Evolutionary conservation across 2,797 vertebrate species (phyloP), one percentile per base, ranked within the genome.

Genomic region (Falco rusticolus): DNA sequence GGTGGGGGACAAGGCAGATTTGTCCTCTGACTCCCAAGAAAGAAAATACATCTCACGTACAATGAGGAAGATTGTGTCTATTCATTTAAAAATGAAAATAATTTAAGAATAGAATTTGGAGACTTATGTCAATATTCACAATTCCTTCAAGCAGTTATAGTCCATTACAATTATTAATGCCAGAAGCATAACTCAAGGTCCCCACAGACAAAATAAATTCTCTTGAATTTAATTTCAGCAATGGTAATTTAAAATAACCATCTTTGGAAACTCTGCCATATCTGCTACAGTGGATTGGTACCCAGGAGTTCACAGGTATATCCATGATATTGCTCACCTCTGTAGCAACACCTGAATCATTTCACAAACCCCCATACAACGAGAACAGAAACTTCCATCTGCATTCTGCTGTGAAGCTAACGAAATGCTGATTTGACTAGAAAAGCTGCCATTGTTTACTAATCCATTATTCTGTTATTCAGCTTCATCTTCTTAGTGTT

Each of bases 371-470:
- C 93, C 82, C 96, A 95, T 5, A 97, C n/a, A 95, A 94, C 4
- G 71, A 95, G 76, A 84, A 94, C 31, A 97, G 94, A 97, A 97
- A 97, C 94, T 97, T 97, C 96, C 93, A 96, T 95, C 92, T 93
- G 92, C 93, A 95, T 94, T 96, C 93, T 89, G 94, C 86, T 74
- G 78, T 20, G 74, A 96, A 88, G 92, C 93, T 95, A 96, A 96
- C 59, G 89, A 96, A 96, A 96, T 79, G 96, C 78, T 97, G 96
- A 96, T 95, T 56, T 97, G 77, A 93, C 95, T 90, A 94, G 82
- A 97, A 97, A 98, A 89, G 69, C 90, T 97, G 92, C 74, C 93
- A 95, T 89, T 97, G 95, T 97, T 97, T 96, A 96, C 94, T 96
- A 96, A 81, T 97, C 96, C 88, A 48, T 95, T 87, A 96, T 95